Conservation (phyloP, 2,797 vertebrate genomes). For the Lerista edwardsae region DNA sequence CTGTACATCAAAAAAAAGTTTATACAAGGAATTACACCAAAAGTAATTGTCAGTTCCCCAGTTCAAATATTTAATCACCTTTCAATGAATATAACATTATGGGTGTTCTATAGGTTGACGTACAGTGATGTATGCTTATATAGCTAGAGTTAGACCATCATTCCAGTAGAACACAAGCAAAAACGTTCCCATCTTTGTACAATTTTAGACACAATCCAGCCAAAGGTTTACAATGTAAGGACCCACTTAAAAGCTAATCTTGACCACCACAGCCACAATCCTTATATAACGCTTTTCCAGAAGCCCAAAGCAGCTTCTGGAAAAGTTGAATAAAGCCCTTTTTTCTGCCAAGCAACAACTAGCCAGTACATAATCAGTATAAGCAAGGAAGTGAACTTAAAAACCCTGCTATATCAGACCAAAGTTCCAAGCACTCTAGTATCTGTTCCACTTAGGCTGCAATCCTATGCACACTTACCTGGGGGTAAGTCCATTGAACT, state of each 20-base stretch:
- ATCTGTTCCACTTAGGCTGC: background rate
- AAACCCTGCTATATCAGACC: background rate
- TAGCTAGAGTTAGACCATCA: slow-evolving; percentile 17
- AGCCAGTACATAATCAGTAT: background rate
- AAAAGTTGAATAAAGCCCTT: background rate
- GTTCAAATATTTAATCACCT: slow-evolving; percentile 49
- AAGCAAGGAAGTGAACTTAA: background rate
- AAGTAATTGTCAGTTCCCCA: slow-evolving; percentile 38
- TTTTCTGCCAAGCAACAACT: background rate
- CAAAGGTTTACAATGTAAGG: background rate
- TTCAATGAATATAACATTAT: slow-evolving; percentile 51
- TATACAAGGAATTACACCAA: slow-evolving; percentile 43
- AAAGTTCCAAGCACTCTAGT: background rate
- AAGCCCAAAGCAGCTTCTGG: too few relatives aligned
- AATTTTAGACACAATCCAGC: background rate
- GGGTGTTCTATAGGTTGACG: slow-evolving; percentile 43
- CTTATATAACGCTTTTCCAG: background rate
- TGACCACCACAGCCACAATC: background rate
- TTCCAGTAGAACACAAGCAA: slow-evolving; percentile 27
- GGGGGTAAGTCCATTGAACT: too few relatives aligned
- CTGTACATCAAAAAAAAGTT: slow-evolving; percentile 59
- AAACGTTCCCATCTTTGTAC: background rate
- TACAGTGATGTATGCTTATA: slow-evolving; percentile 12
- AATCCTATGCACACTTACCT: too few relatives aligned
- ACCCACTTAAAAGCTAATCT: background rate